phyloP scores from a whole-genome alignment of 2,797 vertebrate genomes.

The Galaxias olidus region DNA sequence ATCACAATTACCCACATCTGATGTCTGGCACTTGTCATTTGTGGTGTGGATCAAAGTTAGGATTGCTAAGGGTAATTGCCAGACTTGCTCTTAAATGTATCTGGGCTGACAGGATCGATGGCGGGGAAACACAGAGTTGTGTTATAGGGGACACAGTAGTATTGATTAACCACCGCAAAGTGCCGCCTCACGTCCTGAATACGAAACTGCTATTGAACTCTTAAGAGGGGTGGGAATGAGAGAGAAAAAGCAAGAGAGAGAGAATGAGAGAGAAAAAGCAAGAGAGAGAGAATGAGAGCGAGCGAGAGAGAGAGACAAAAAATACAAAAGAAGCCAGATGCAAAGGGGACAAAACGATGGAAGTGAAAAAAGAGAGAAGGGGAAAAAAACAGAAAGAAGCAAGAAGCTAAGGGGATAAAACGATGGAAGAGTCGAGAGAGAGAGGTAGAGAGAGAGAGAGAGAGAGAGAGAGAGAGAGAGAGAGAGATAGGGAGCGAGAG shows the following conservation, averaged over 20 bases:
- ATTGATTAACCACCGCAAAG: conserved; percentile 72
- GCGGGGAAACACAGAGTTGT: conserved; percentile 74
- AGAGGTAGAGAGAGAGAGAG: background rate
- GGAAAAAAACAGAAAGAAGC: conserved; percentile 1
- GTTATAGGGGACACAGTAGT: conserved; percentile 72
- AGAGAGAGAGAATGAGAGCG: too few species aligned
- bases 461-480: conserved; percentile 1
- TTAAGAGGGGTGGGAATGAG: conserved; percentile 20
- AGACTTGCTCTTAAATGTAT: conserved; percentile 66
- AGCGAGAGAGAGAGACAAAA: too few species aligned
- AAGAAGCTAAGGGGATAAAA: too few species aligned
- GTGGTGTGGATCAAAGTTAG: conserved; percentile 63
- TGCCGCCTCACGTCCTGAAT: conserved; percentile 59
- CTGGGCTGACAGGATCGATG: conserved; percentile 73
- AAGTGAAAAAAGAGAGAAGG: too few species aligned
- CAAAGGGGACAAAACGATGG: too few species aligned
- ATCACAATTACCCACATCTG: conserved; percentile 68
- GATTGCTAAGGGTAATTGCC: conserved; percentile 66
- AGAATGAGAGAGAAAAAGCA: background rate
- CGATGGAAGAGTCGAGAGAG: background rate
- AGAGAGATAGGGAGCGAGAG: background rate
- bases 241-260: conserved; percentile 15
- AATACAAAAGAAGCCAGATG: background rate
- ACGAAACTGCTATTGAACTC: conserved; percentile 55
- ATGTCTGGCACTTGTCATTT: conserved; percentile 72